Conservation (phyloP, 2,113 vertebrate species). For the Strix aluco region DNA sequence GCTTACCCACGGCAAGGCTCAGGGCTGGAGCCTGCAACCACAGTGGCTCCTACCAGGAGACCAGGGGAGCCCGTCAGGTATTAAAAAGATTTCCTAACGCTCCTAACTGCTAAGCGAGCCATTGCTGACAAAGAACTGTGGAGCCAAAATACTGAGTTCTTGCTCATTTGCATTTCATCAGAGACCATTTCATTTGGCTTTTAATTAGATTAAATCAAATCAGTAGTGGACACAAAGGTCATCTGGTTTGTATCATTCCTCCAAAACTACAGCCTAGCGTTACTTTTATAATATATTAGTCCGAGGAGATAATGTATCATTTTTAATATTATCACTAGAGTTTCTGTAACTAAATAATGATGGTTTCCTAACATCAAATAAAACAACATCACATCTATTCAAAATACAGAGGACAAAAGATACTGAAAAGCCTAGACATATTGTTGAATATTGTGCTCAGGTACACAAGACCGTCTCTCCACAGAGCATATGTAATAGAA, state of each 20-base stretch:
- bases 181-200: background rate
- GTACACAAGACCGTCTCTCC: background rate
- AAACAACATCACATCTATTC: background rate
- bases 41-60: background rate
- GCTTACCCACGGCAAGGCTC: background rate
- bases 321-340: background rate
- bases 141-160: background rate
- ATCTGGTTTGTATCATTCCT: background rate
- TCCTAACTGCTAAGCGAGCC: background rate
- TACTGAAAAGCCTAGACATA: background rate
- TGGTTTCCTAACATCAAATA: background rate
- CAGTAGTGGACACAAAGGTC: background rate
- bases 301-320: background rate
- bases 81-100: background rate
- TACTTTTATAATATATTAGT: background rate
- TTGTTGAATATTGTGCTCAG: background rate
- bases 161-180: background rate
- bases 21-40: background rate
- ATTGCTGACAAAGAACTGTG: background rate
- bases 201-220: constrained; percentile 1
- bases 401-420: background rate
- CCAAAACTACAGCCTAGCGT: background rate
- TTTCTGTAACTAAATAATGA: background rate
- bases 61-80: background rate
- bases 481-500: background rate